These are phyloP conservation scores for Penaeus japonicus DNA, from an alignment of 1,140 invertebrate genomes.

Conservation along the genomic window DNA sequence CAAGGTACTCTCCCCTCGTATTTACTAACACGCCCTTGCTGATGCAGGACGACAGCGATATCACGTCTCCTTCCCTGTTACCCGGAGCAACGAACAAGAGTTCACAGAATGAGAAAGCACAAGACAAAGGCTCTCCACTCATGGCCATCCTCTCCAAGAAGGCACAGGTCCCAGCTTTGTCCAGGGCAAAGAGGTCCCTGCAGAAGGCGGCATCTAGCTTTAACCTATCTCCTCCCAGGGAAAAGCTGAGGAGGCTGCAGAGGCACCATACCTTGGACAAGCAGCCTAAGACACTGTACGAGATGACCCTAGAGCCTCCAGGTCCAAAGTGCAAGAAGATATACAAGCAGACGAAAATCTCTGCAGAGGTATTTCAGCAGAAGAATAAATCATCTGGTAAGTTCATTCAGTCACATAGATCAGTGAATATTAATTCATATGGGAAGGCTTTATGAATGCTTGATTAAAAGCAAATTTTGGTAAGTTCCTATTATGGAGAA, in stretches of 20 bases:
- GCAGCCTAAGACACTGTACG: not conserved
- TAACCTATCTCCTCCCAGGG: not conserved
- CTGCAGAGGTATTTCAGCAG: not conserved
- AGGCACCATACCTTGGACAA: not conserved
- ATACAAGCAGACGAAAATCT: slow-evolving; percentile 27
- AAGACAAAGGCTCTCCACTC: not conserved
- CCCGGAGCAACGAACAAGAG: not conserved
- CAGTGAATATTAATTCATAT: too few relatives aligned
- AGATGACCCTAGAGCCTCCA: not conserved
- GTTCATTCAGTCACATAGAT: not conserved
- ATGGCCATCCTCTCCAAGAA: not conserved
- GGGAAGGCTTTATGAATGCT: too few relatives aligned
- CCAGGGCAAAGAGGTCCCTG: not conserved
- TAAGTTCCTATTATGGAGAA: too few relatives aligned
- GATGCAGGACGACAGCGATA: not conserved
- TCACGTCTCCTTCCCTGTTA: not conserved
- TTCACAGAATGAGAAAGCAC: not conserved
- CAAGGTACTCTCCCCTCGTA: not conserved
- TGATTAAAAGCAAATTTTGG: too few relatives aligned
- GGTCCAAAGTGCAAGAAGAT: not conserved
- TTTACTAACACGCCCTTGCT: not conserved
- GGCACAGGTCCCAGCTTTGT: too few relatives aligned
- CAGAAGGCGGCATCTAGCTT: not conserved
- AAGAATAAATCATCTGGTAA: slow-evolving; percentile 7
- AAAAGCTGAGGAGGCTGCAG: not conserved